Base-by-base conservation (phyloP, 2,888 invertebrate genomes). In the Pseudococcus jackbeardsleyi region DNA sequence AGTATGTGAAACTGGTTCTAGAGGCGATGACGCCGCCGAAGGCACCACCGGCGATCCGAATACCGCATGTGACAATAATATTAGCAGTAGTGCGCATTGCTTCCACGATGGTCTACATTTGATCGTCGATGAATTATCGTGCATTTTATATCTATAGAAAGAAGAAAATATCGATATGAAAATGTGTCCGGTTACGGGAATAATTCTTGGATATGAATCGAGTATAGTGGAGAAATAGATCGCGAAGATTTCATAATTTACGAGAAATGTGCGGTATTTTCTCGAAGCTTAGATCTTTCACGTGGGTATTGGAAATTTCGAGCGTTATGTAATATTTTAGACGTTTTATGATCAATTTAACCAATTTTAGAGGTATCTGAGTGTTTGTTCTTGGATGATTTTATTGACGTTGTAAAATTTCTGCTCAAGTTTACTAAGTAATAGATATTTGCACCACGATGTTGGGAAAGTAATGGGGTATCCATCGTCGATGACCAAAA, bases 41-140 rank as follows among this genome's bases (percentile, higher is more conserved):
- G 84, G 64, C 54, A 88, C 64, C 22, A 72, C 85, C 26, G 88
- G 88, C 72, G 88, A 88, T 19, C 88, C 88, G 72, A 88, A 85
- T 22, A 88, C 88, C 22, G 88, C 77, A 33, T 88, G 88, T 54
- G 88, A 88, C 33, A 88, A 39, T 72, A 88, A 54, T 77, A 88
- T 88, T n/a, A 88, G 42, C 26, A 88, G 72, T 50, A 88, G 77
- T 48, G 85, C 85, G 64, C 85, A 84, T 68, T 88, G 85, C 48
- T 88, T 88, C 88, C 88, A 88, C 84, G 84, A 84, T 84, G 50
- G 88, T 72, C 79, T 64, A 79, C 50, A 86, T 68, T 19, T 86
- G 19, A 8, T 72, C 26, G 46, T 87, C 79, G 88, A 82, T 88
- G 59, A 50, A 39, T 79, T 82, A 48, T 50, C 12, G 48, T 54